Percentiles rank a stretch among this genome's conserved stretches.
Evolutionary conservation across 2,888 invertebrate species (phyloP).

Genomic region (Drosophila putrida): DNA sequence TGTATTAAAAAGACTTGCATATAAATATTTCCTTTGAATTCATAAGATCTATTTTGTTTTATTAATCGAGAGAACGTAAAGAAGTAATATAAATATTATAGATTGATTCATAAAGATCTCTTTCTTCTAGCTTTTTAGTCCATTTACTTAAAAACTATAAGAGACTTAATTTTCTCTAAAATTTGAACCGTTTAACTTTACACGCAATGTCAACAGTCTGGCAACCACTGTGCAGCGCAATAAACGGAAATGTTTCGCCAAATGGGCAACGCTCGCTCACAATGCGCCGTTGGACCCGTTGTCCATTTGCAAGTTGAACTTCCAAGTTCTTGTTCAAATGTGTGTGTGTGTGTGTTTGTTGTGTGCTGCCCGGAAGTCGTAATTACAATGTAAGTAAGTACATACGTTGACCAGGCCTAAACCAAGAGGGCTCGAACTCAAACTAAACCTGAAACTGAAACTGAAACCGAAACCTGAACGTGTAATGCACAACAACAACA

Average conservation of each 20-base stretch:
- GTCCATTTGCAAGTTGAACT: conserved; percentile 33
- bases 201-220: background rate
- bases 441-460: conserved; percentile 50
- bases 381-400: conserved; percentile 77
- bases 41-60: too few relatives aligned
- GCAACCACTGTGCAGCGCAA: conserved; percentile 32
- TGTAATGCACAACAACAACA: conserved; percentile 49
- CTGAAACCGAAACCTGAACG: conserved; percentile 51
- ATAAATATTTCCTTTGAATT: too few relatives aligned
- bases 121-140: too few relatives aligned
- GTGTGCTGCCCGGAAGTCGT: conserved; percentile 81
- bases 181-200: background rate
- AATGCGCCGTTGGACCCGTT: conserved; percentile 11
- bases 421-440: conserved; percentile 21
- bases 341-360: conserved; percentile 16
- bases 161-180: background rate
- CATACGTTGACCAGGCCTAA: conserved; percentile 53
- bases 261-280: conserved; percentile 34
- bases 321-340: conserved; percentile 36
- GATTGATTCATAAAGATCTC: too few relatives aligned
- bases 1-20: too few relatives aligned
- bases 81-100: too few relatives aligned
- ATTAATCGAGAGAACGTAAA: too few relatives aligned
- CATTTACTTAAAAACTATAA: too few relatives aligned
- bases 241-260: conserved; percentile 48